A percentile compares a stretch with the other conserved stretches of the same genome.
Conservation (phyloP, 2,797 vertebrate genomes). For the Spinus olivaceus region DNA sequence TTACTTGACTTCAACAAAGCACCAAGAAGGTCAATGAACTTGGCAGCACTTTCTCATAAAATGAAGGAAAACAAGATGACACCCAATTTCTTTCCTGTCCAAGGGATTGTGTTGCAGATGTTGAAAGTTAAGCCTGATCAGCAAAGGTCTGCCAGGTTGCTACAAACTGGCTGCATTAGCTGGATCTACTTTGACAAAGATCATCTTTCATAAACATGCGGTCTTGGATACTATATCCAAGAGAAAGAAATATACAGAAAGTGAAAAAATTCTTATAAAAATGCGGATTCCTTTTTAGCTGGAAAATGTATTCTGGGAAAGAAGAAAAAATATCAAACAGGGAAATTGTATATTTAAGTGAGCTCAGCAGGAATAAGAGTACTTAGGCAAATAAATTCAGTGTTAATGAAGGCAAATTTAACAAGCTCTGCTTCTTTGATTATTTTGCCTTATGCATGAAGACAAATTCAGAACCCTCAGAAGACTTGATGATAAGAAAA, state of each 20-base stretch:
- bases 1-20: neutral
- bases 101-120: neutral
- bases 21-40: neutral
- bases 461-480: constrained; percentile 45
- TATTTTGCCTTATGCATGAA: constrained; percentile 44
- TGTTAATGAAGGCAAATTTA: constrained; percentile 57
- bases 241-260: neutral
- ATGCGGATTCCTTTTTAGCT: neutral
- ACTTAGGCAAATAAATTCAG: constrained; percentile 64
- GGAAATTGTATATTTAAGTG: constrained; percentile 15
- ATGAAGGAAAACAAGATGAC: constrained; percentile 15
- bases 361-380: constrained; percentile 56
- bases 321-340: constrained; percentile 6
- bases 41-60: neutral
- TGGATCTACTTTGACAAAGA: neutral
- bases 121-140: constrained; percentile 1
- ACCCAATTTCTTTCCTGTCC: neutral
- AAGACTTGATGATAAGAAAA: constrained; percentile 37
- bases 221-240: neutral
- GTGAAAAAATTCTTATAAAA: neutral
- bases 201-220: neutral
- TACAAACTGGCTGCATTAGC: neutral
- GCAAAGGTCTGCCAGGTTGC: neutral
- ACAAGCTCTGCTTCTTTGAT: constrained; percentile 55
- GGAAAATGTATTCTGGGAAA: constrained; percentile 7